Evolutionary conservation across 2,113 vertebrate genomes (phyloP), one percentile per base, ranked within the genome.

Genomic region (Micronisus gabar): DNA sequence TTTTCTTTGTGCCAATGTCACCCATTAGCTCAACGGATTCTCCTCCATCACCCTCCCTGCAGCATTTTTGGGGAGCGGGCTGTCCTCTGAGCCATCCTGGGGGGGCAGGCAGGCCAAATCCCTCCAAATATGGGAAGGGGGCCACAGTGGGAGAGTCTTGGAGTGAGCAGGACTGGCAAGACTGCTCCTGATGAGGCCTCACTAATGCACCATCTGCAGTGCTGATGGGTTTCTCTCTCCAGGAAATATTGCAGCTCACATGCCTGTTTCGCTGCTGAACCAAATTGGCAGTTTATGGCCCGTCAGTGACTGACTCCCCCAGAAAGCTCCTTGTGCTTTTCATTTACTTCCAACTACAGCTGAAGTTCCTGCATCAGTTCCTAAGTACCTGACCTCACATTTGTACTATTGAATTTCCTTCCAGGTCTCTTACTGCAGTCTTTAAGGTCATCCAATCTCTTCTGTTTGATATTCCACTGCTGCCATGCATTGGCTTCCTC

Each of bases 391-490:
- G 90, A 93, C 66, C 81, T 90, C 81, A 26, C 87, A 45, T 85
- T 82, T 94, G 90, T 85, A 20, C 84, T 85, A 88, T 7, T 87
- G 70, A 80, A 93, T 97, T 91, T 73, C 81, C 95, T 93, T 85
- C 92, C 90, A 93, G 93, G 78, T 79, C 95, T 79, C 91, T 75
- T 61, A 59, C 78, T 65, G 53, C 91, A 87, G 84, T 68, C 78
- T 93, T 68, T 93, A 90, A 95, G 96, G 93, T 96, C 96, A 72
- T 45, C 66, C 90, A 21, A 9, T 67, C 4, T 0, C 78, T 61
- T 68, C 78, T 95, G 84, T 91, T 96, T 95, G 96, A 90, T 85
- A 91, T 95, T 90, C 93, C 70, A 56, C 78, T 82, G 81, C 84
- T 80, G 90, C 90, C 84, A 68, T 48, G 86, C 73, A 0, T 73